Evolutionary conservation across 2,888 invertebrate genomes (phyloP).

Genomic region (Orthosia incerta): DNA sequence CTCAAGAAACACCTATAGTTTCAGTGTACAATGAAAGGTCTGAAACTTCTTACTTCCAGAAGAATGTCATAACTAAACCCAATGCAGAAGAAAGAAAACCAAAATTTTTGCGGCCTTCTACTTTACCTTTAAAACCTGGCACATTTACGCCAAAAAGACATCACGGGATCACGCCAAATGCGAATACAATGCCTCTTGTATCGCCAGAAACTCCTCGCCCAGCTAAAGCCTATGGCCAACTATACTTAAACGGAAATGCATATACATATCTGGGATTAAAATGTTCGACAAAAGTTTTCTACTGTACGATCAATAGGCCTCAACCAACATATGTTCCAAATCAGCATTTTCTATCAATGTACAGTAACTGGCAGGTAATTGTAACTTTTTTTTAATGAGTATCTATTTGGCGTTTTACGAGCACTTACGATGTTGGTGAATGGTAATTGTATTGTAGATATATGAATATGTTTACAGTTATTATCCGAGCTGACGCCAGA

Average conservation of each 20-base stretch:
- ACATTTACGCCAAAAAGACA: constrained; percentile 95
- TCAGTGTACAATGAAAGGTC: constrained; percentile 83
- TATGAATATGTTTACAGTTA: constrained; percentile 88
- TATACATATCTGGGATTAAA: constrained; percentile 97
- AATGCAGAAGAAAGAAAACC: constrained; percentile 86
- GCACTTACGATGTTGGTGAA: constrained; percentile 45
- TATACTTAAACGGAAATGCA: constrained; percentile 97
- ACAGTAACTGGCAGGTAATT: constrained; percentile 97
- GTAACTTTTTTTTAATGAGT: constrained; percentile 51
- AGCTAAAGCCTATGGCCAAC: constrained; percentile 96
- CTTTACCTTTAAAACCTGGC: constrained; percentile 95
- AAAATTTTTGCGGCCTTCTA: constrained; percentile 95
- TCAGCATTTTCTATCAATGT: constrained; percentile 98
- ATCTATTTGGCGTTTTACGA: constrained; percentile 27
- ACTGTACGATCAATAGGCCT: constrained; percentile 97
- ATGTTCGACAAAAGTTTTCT: constrained; percentile 97
- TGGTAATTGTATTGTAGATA: constrained; percentile 70
- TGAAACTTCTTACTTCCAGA: constrained; percentile 88
- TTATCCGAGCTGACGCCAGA: constrained; percentile 93
- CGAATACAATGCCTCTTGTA: constrained; percentile 95
- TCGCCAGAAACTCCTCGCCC: constrained; percentile 98
- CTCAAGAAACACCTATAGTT: constrained; percentile 74
- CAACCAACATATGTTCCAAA: constrained; percentile 98
- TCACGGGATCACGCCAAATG: constrained; percentile 95
- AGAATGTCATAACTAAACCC: constrained; percentile 78